A percentile compares a stretch with the other conserved stretches of the same genome.
Evolutionary conservation across 2,888 invertebrate species (phyloP).

Genomic region (Mesodorylaimus sp.): DNA sequence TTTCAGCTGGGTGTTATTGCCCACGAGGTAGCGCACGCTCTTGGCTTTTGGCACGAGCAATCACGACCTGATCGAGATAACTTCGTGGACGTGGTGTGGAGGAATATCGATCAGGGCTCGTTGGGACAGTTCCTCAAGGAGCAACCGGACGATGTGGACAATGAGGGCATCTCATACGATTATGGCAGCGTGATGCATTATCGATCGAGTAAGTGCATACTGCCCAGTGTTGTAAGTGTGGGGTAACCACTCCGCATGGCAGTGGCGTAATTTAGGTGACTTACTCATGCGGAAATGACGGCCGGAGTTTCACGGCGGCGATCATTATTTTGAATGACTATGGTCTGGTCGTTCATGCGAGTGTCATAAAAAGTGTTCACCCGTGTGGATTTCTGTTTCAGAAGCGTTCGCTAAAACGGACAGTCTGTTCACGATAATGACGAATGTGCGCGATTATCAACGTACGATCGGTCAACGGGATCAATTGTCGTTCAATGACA

Average conservation of each 20-base stretch:
- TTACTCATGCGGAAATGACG: no score
- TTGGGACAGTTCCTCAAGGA: conserved; percentile 30
- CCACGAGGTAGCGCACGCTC: conserved; percentile 30
- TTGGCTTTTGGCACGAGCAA: conserved; percentile 30
- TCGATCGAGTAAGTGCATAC: conserved; percentile 15
- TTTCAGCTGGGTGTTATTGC: conserved; percentile 29
- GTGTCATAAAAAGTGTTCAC: no score
- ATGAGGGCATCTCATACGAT: conserved; percentile 27
- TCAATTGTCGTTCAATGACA: conserved; percentile 30
- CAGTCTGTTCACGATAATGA: conserved; percentile 28
- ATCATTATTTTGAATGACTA: no score
- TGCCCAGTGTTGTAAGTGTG: no score
- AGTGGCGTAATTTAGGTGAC: no score
- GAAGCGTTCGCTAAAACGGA: conserved; percentile 26
- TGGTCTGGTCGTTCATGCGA: no score
- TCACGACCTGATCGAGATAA: conserved; percentile 4
- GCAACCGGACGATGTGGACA: conserved; percentile 27
- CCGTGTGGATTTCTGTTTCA: not conserved
- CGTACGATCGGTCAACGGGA: conserved; percentile 28
- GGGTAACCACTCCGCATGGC: no score
- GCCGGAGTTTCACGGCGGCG: no score
- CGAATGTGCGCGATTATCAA: conserved; percentile 28
- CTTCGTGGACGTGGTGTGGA: conserved; percentile 8
- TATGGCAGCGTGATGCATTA: conserved; percentile 31
- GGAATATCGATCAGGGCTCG: conserved; percentile 18